phyloP scores from a whole-genome alignment of 2,113 vertebrate genomes.

The Oncorhynchus kisutch region DNA sequence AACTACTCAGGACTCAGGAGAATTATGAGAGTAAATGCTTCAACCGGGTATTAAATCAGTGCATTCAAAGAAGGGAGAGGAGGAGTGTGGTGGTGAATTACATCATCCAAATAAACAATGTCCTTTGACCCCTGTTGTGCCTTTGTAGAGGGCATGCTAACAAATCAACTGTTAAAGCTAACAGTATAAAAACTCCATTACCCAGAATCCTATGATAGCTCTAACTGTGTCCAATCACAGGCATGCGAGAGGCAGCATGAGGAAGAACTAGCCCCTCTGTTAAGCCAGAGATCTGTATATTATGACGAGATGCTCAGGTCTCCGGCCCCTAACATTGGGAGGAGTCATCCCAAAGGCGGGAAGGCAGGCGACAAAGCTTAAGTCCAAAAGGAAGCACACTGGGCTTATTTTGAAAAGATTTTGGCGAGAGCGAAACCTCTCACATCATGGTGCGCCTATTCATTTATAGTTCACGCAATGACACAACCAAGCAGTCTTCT shows the following conservation, averaged over 20 bases:
- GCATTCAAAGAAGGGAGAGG: slow-evolving; percentile 25
- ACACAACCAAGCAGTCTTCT: not conserved
- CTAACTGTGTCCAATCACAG: not conserved
- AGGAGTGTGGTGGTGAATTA: slow-evolving; percentile 12
- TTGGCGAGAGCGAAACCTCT: no score
- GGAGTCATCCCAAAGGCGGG: no score
- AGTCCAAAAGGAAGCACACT: no score
- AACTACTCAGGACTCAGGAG: slow-evolving; percentile 46
- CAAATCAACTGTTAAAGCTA: not conserved
- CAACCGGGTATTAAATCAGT: slow-evolving; percentile 17
- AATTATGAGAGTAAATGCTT: slow-evolving; percentile 26
- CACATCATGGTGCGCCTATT: not conserved
- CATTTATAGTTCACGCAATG: not conserved
- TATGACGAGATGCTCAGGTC: no score
- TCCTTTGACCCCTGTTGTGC: slow-evolving; percentile 61
- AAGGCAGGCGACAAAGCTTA: no score
- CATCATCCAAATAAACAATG: slow-evolving; percentile 12
- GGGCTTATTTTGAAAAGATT: no score
- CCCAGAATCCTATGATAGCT: not conserved
- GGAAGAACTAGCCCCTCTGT: not conserved
- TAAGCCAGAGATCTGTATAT: no score
- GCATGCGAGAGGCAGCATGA: not conserved
- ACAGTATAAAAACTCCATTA: not conserved
- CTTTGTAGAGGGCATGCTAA: slow-evolving; percentile 26
- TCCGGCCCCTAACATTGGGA: no score